Conservation (phyloP, 2,797 vertebrate genomes). For the Sardinella longiceps region DNA sequence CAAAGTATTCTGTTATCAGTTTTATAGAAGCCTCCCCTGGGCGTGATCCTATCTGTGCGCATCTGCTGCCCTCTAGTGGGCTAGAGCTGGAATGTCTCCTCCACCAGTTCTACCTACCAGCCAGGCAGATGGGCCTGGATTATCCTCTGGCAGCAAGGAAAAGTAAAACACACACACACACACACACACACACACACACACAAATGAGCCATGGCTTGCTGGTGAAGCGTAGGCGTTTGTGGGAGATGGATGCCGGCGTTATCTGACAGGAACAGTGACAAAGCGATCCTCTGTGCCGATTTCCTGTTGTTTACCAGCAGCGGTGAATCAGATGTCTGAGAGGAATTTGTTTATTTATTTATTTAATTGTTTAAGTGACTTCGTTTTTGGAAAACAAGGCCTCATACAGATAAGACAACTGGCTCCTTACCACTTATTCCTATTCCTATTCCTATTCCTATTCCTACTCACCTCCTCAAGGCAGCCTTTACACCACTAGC, state of each 20-base stretch:
- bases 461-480: no score
- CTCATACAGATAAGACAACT: neutral
- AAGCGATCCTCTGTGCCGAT: neutral
- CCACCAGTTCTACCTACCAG: neutral
- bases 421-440: neutral
- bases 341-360: neutral
- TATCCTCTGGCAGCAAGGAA: neutral
- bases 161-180: neutral
- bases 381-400: neutral
- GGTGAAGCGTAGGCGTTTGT: neutral
- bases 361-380: neutral
- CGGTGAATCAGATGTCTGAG: neutral
- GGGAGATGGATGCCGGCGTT: neutral
- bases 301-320: constrained; percentile 18
- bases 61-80: constrained; percentile 1
- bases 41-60: neutral
- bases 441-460: no score
- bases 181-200: neutral
- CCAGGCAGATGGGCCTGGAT: neutral
- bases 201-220: neutral
- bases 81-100: neutral
- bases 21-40: neutral
- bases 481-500: no score
- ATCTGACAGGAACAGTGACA: neutral
- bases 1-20: no score